phyloP scores from a whole-genome alignment of 2,113 vertebrate species.

The Origma solitaria region DNA sequence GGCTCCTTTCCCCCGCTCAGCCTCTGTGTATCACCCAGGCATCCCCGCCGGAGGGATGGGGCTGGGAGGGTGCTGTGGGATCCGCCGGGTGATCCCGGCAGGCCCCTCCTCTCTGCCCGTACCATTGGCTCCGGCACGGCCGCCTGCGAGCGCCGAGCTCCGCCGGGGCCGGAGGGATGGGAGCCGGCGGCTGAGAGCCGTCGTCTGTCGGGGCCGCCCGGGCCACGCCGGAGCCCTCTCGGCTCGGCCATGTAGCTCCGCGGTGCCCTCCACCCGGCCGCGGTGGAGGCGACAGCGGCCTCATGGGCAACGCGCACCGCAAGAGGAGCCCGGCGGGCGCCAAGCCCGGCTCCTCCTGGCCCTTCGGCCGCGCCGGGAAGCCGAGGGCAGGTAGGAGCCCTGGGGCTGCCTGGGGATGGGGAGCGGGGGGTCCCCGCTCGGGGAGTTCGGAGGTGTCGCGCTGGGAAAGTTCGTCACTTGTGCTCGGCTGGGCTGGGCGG shows the following conservation, averaged over 20 bases:
- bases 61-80: conserved; percentile 41
- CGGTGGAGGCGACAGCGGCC: not conserved
- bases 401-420: not conserved
- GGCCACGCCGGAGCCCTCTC: not conserved
- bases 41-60: not conserved
- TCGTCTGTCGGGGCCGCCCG: not conserved
- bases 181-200: not conserved
- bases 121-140: conserved; percentile 38
- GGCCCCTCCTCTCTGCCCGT: conserved; percentile 51
- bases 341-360: conserved; percentile 76
- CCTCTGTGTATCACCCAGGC: not conserved
- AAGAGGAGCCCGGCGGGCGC: conserved; percentile 78
- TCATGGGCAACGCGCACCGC: conserved; percentile 88
- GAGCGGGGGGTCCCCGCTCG: rapidly evolving
- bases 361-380: conserved; percentile 73
- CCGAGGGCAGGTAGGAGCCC: conserved; percentile 74
- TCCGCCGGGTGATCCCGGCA: not conserved
- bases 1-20: not conserved
- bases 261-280: conserved; percentile 52
- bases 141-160: not conserved
- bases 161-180: not conserved
- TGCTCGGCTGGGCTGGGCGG: not conserved
- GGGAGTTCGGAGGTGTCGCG: rapidly evolving
- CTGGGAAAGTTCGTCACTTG: not conserved
- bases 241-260: conserved; percentile 54